These are phyloP conservation scores for Burhinus oedicnemus DNA, from an alignment of 2,113 vertebrate species.

Conservation along the genomic window DNA sequence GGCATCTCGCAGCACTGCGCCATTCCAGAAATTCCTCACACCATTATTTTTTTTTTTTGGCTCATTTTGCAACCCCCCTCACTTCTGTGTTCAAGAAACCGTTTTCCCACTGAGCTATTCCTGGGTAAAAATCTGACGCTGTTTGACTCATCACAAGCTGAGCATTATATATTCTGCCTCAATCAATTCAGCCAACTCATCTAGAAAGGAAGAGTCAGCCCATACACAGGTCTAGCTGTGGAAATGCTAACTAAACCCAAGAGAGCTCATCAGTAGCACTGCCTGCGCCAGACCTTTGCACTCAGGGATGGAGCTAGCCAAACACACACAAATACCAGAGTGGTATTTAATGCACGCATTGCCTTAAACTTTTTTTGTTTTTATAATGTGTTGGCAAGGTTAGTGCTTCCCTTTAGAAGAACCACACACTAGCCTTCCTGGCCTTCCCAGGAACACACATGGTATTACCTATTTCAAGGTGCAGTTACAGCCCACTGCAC, in stretches of 20 bases:
- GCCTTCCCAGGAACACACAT: neutral
- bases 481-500: neutral
- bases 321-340: neutral
- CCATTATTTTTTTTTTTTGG: neutral
- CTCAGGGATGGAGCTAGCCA: neutral
- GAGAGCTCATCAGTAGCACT: neutral
- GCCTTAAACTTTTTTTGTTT: neutral
- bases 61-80: neutral
- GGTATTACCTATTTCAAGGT: neutral
- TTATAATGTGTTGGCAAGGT: conserved; percentile 19
- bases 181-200: neutral
- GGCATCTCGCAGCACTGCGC: neutral
- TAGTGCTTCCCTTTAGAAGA: neutral
- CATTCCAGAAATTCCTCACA: neutral
- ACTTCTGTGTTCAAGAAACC: neutral
- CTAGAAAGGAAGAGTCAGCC: neutral
- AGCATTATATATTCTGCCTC: neutral
- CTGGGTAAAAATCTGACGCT: neutral
- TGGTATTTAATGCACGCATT: neutral
- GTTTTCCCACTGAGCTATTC: neutral
- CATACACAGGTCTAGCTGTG: neutral
- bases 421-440: neutral
- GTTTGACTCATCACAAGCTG: neutral
- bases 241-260: neutral
- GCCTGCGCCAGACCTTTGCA: conserved; percentile 9